Evolutionary conservation across 2,113 vertebrate genomes (phyloP).

Genomic region (Calidris pygmaea): DNA sequence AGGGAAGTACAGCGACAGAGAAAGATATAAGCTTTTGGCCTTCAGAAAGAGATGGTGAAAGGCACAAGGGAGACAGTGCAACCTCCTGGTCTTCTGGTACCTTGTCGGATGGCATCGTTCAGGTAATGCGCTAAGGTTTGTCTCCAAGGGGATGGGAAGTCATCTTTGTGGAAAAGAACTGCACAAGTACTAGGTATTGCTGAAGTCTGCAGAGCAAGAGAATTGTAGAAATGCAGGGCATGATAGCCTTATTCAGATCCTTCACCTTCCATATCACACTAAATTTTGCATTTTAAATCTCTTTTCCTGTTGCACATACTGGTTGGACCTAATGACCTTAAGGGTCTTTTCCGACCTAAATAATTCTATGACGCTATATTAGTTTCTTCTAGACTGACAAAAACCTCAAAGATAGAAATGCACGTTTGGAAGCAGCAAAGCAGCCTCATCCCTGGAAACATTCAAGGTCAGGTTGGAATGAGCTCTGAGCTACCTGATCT

Average conservation of each 20-base stretch:
- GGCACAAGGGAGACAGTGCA: constrained; percentile 48
- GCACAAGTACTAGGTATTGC: background rate
- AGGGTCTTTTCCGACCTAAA: background rate
- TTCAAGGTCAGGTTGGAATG: background rate
- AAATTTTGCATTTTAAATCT: background rate
- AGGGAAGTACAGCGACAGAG: constrained; percentile 39
- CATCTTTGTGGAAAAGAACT: background rate
- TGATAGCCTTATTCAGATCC: background rate
- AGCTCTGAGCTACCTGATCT: background rate
- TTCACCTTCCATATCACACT: background rate
- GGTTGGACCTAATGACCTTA: background rate
- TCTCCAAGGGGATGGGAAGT: background rate
- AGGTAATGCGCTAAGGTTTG: background rate
- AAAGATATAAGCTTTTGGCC: background rate
- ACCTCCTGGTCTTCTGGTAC: constrained; percentile 71
- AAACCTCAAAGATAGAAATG: background rate
- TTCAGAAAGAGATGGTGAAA: constrained; percentile 19
- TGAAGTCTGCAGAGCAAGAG: background rate
- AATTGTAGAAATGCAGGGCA: background rate
- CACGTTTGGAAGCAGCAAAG: background rate
- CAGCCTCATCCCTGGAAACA: background rate
- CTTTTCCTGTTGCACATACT: background rate
- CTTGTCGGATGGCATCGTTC: background rate
- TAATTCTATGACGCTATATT: background rate
- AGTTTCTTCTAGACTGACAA: background rate